Evolutionary conservation across 2,113 vertebrate genomes (phyloP), one percentile per base, ranked within the genome.

Genomic region (Marmota flaviventris): DNA sequence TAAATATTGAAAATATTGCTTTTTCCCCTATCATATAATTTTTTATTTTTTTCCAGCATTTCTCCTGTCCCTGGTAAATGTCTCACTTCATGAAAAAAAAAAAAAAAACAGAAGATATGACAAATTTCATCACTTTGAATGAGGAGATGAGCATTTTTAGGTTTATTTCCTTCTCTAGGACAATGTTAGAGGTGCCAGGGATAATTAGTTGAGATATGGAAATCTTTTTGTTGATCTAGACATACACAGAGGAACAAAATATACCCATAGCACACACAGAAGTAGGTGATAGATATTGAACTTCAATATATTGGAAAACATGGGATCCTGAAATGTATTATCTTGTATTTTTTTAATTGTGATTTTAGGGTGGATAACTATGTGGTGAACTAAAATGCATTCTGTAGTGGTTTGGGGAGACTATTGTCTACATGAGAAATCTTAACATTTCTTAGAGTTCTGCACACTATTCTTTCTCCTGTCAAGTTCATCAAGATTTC

Each of bases 1-100:
- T 72, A 95, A 95, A 34, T 53, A 75, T 27, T 65, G 10, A 8
- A 87, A 77, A 85, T 87, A 61, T 58, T 93, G 3, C 48, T 14
- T 94, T 93, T 88, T 81, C 92, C 72, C 5, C 11, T n/a, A 37
- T 89, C 76, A 58, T 67, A 34, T 88, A 69, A 51, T 96, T 89
- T 61, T 78, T 42, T 85, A 9, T 1, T 42, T 48, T 87, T 56
- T 8, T 85, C 14, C 2, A 70, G 22, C 4, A 3, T 34, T 86
- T 27, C 93, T 25, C 18, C 34, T 51, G 27, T 25, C 18, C 86
- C 20, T 90, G 20, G 29, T 77, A 93, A 95, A 76, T 94, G 77
- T 87, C 48, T 79, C 56, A 51, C 61, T 93, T 84, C 39, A 69
- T 69, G n/a, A 77, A 94, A 81, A 86, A 45, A 77, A 94, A 81